Base-by-base conservation (phyloP, 1,140 invertebrate genomes). In the Drosophila pectinifera region DNA sequence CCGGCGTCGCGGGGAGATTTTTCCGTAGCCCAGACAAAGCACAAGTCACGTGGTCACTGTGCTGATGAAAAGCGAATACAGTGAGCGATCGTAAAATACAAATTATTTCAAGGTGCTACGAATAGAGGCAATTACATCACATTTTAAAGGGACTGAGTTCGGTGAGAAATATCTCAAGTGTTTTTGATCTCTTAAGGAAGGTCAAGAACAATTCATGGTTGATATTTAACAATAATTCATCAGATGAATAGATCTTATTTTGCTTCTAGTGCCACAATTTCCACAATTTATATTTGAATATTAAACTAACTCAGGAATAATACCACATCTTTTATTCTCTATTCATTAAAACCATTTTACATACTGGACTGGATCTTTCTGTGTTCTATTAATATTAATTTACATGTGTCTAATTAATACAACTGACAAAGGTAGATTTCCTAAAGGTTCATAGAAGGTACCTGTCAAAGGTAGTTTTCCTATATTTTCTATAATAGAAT, bases 41-140 rank as follows among this genome's bases (percentile, higher is more conserved):
- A 14, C 41, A 24, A 61, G 70, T 74, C 70, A 42, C 59, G 59
- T 75, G 56, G 58, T 56, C 26, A 18, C 68, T n/a, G 39, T 11
- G 39, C 26, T 62, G n/a, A 54, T 62, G 26, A 48, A 39, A 51
- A 62, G 18, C 70, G 8, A 34, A 24, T 39, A 64, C 63, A 64
- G 42, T 63, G 42, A 63, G 24, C 18, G 7, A 41, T 63, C 38
- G 59, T 39, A 18, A 63, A 63, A 57, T 31, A 39, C 41, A 59
- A 41, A 41, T 28, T 39, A 41, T 41, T 63, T 59, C 59, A 63
- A 63, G 59, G 59, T 59, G 24, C 24, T 58, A 7, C 3, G 22
- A 41, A 58, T 31, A 16, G 48, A 26, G 48, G 51, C 34, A 41
- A 59, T 26, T 10, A 41, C 58, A 39, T 39, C 16, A 63, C n/a